These are phyloP conservation scores for Chrysomallon squamiferum DNA, from an alignment of 1,140 invertebrate genomes.

Conservation along the genomic window DNA sequence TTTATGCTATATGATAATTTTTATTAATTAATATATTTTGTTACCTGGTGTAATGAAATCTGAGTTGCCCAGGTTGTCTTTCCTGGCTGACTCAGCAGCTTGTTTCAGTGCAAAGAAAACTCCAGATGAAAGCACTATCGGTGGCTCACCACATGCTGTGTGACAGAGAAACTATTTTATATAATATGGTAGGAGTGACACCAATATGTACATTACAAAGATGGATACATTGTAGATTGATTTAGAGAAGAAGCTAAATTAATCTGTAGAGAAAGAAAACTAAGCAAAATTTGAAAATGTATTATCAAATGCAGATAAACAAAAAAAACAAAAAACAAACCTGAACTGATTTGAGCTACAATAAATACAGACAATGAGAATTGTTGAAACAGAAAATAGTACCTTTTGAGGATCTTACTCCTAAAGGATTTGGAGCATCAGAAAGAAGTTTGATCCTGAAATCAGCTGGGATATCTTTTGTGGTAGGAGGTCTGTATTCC, in stretches of 20 bases:
- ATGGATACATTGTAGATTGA: not conserved
- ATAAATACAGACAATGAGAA: too few relatives aligned
- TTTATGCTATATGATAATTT: too few relatives aligned
- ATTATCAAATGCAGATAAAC: too few relatives aligned
- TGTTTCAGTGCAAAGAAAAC: slow-evolving; percentile 53
- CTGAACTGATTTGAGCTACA: too few relatives aligned
- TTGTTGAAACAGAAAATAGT: too few relatives aligned
- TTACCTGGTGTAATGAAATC: slow-evolving; percentile 43
- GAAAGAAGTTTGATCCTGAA: slow-evolving; percentile 77
- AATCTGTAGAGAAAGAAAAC: too few relatives aligned
- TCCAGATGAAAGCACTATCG: slow-evolving; percentile 53
- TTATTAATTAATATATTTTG: too few relatives aligned
- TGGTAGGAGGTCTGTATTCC: slow-evolving; percentile 79
- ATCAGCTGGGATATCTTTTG: slow-evolving; percentile 86
- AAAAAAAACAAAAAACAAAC: too few relatives aligned
- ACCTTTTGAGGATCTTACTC: slow-evolving; percentile 82
- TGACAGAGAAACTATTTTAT: not conserved
- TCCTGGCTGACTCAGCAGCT: slow-evolving; percentile 41
- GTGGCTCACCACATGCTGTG: slow-evolving; percentile 60
- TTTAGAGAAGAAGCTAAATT: not conserved
- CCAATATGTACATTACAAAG: not conserved
- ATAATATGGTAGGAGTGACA: not conserved
- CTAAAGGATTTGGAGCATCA: slow-evolving; percentile 73
- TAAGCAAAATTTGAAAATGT: too few relatives aligned
- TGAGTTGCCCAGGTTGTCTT: slow-evolving; percentile 34